These are phyloP conservation scores for Ostrea edulis DNA, from an alignment of 1,140 invertebrate genomes.

Conservation along the genomic window DNA sequence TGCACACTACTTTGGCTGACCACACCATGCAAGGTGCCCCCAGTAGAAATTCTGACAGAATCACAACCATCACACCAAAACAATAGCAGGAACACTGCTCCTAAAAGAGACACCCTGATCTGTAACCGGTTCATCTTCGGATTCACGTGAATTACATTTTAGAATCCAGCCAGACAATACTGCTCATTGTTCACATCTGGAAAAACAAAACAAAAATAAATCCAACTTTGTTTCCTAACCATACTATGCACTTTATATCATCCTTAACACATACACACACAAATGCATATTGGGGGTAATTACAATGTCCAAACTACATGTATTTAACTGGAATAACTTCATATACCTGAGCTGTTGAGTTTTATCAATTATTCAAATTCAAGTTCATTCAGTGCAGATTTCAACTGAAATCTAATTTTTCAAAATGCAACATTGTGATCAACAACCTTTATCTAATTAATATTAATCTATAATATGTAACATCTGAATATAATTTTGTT, in stretches of 20 bases:
- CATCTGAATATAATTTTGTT: too few relatives aligned
- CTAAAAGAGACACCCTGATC: neutral
- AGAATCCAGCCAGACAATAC: neutral
- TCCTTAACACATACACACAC: neutral
- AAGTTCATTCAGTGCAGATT: too few relatives aligned
- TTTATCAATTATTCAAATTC: neutral
- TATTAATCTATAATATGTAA: too few relatives aligned
- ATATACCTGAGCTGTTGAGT: neutral
- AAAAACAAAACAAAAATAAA: neutral
- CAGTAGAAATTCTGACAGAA: neutral
- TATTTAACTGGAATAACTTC: neutral
- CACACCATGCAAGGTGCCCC: neutral
- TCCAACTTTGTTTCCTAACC: neutral
- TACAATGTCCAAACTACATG: too few relatives aligned
- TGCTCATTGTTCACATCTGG: neutral
- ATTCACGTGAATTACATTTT: neutral
- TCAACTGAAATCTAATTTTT: too few relatives aligned
- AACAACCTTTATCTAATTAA: too few relatives aligned
- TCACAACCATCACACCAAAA: slow-evolving; percentile 22
- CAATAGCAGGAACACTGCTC: neutral
- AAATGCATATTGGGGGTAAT: too few relatives aligned
- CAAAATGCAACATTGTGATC: too few relatives aligned
- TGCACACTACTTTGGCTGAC: neutral
- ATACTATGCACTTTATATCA: neutral
- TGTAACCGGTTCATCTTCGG: neutral